Evolutionary conservation across 2,888 invertebrate genomes (phyloP), one percentile per base, ranked within the genome.

Genomic region (Caenorhabditis panamensis): DNA sequence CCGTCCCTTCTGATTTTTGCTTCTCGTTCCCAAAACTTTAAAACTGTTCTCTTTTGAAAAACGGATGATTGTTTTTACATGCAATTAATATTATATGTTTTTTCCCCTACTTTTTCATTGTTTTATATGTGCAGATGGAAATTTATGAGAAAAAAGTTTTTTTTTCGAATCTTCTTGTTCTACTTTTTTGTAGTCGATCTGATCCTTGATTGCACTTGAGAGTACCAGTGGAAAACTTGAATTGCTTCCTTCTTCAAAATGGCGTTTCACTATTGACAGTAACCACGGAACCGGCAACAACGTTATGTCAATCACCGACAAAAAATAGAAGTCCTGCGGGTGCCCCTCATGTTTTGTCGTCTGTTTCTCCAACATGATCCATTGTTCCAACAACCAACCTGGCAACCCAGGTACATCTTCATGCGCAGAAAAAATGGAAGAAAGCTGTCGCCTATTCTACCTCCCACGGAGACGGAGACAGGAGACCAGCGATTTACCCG

Each of bases 1-100:
- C 22, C n/a, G 5, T 41, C 22, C 4, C 11, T 24, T 28, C 11
- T 49, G 28, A 2, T 20, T 61, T 26, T 31, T 62, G 20, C 58
- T 47, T 54, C 62, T 67, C 54, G 24, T 66, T 78, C 63, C 68
- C 71, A 72, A 79, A 79, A 79, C 79, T 79, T 79, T 79, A 79
- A 72, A 31, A 72, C 37, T 79, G 73, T 79, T 79, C 79, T 79
- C 79, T 68, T 63, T 41, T 67, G 31, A 37, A 68, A 79, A 68
- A 79, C 79, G 79, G 79, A 73, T 79, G 56, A 68, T 58, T 67
- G 73, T 79, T 73, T 58, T 49, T 79, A 51, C 59, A 67, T 79
- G 67, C 73, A 73, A 79, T 64, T 79, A 63, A 58, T 68, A 58
- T 68, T 47, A 31, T 59, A 44, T 71, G 53, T 44, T 71, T 49